Conservation (phyloP, 92 coral and sea anemone genomes). For the Desmophyllum pertusum region DNA sequence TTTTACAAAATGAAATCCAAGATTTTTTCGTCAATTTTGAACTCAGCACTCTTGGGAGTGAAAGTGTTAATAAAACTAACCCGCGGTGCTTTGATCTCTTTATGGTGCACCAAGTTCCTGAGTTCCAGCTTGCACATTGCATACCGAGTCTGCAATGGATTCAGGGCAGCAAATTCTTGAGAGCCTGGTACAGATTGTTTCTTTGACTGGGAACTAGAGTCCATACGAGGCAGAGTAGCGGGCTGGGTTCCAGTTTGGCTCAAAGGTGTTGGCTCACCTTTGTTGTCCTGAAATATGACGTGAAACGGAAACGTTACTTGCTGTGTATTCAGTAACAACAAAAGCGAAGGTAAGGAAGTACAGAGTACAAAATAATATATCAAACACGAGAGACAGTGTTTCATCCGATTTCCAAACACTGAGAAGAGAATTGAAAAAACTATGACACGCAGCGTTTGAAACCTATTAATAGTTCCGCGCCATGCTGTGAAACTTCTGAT, state of each 20-base stretch:
- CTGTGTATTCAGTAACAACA: background rate
- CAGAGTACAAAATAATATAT: too few relatives aligned
- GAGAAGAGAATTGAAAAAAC: too few relatives aligned
- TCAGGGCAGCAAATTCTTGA: constrained; percentile 57
- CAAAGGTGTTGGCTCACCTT: constrained; percentile 4
- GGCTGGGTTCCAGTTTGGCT: constrained; percentile 26
- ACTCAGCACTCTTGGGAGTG: too few relatives aligned
- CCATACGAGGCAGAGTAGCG: constrained; percentile 15
- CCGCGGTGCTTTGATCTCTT: constrained; percentile 91
- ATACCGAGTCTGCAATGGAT: constrained; percentile 69
- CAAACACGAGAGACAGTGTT: too few relatives aligned
- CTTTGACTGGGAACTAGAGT: constrained; percentile 42
- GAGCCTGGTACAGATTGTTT: constrained; percentile 48
- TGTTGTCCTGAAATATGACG: constrained; percentile 30
- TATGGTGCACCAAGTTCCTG: constrained; percentile 84
- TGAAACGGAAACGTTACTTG: constrained; percentile 44
- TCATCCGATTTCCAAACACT: too few relatives aligned
- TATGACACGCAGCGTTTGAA: too few relatives aligned
- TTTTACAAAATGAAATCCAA: too few relatives aligned
- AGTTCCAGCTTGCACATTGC: constrained; percentile 83
- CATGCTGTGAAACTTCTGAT: too few relatives aligned
- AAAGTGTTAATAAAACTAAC: constrained; percentile 26
- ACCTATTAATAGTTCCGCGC: too few relatives aligned
- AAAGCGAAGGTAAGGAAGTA: background rate
- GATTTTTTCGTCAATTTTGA: too few relatives aligned